Conservation (phyloP, 1,140 invertebrate genomes). For the Mercenaria mercenaria region DNA sequence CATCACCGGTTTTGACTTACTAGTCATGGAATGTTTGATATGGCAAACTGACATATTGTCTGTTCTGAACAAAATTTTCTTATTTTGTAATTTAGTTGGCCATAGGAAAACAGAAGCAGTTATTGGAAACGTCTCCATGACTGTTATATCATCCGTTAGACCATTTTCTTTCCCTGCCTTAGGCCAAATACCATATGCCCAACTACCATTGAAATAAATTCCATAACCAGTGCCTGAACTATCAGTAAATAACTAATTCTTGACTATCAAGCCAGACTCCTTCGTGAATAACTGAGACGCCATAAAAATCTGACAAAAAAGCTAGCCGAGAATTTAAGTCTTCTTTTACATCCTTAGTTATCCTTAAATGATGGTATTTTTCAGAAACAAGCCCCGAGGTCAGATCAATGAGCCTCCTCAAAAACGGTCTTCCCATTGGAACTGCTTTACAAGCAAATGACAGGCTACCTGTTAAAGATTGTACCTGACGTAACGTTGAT, state of each 20-base stretch:
- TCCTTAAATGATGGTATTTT: slow-evolving; percentile 53
- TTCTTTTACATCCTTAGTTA: slow-evolving; percentile 39
- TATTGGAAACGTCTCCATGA: slow-evolving; percentile 2
- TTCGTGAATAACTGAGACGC: slow-evolving; percentile 14
- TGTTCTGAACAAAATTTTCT: background rate
- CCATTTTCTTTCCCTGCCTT: background rate
- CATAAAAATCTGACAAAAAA: slow-evolving; percentile 66
- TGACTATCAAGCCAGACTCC: background rate
- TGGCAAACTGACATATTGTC: slow-evolving; percentile 35
- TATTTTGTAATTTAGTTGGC: background rate
- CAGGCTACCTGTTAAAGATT: slow-evolving; percentile 56
- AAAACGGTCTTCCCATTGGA: slow-evolving; percentile 31
- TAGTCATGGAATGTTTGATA: background rate
- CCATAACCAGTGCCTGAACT: background rate
- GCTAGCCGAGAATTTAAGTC: slow-evolving; percentile 57
- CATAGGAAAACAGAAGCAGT: background rate
- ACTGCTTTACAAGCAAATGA: slow-evolving; percentile 58
- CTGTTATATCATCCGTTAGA: background rate
- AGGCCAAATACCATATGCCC: background rate
- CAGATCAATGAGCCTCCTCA: background rate
- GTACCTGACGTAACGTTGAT: slow-evolving; percentile 36
- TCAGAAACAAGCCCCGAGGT: slow-evolving; percentile 22
- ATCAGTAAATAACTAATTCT: slow-evolving; percentile 8
- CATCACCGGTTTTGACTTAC: background rate
- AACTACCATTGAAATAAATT: background rate